Evolutionary conservation across 1,140 invertebrate species (phyloP), one percentile per base, ranked within the genome.

Genomic region (Marisa cornuarietis): DNA sequence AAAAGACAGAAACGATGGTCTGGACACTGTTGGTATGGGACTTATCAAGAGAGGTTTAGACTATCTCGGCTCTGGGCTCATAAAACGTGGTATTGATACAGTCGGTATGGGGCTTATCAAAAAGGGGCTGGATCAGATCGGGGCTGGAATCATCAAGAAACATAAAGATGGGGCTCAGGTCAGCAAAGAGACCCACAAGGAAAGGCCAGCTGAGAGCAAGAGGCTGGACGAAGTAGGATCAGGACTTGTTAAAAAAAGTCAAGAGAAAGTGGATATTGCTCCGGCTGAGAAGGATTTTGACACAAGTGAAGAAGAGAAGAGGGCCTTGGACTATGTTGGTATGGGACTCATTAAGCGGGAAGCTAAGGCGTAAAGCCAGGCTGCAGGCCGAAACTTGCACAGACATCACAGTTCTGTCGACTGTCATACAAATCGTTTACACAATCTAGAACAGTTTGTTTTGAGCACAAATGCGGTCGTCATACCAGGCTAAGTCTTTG

Each of bases 241-340:
- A 16, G 74, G 74, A 26, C 61, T 76, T 11, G 61, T 76, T 42
- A 76, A 76, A 31, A 73, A 73, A 73, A 22, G 73, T 20, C 73
- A 52, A 61, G 42, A 58, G 54, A 58, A 58, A 11, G 54, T 71
- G 10, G 71, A 71, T 42, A 18, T 18, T 58, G 54, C 16, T 58
- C 54, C 11, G 54, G 11, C 54, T 18, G 54, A 58, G 11, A 58
- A 58, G 54, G 24, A 71, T 11, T 51, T 71, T 42, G 71, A 51
- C 20, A 49, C 31, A 4, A 51, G 71, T 71, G 31, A 49, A 49
- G 51, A 49, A 31, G 51, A 71, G 24, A 71, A 71, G 51, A 24
- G 71, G 11, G 31, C 71, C 9, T 31, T 71, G n/a, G 71, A 71
- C 51, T 49, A 51, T 49, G 20, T 71, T 9, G 71, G 71, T 42